Evolutionary conservation across 2,888 invertebrate genomes (phyloP), one percentile per base, ranked within the genome.

Genomic region (Cryptus viduatorius): DNA sequence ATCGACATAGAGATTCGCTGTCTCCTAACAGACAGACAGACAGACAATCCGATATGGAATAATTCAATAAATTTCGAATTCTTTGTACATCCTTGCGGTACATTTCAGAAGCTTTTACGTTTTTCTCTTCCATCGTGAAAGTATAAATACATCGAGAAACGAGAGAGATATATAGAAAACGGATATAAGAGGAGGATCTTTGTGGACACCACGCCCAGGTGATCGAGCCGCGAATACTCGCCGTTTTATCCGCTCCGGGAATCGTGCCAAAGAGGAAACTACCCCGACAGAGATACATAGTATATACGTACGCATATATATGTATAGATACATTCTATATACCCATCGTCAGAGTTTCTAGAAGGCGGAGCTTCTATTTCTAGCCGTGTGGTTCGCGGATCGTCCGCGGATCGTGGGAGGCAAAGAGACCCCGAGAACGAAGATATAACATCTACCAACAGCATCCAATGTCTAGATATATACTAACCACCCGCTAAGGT

Each of bases 291-390:
- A 82, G 68, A 79, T 61, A 68, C 69, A 69, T 69, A 79, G 29
- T 78, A 72, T 82, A 65, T 79, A 24, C 46, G 12, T 48, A 42
- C 53, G 64, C 67, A 78, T 83, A 64, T 67, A 31, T 29, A 16
- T 67, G 42, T 48, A 61, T 61, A 19, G 46, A 46, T 61, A 19
- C 53, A 46, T 65, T 37, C 37, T 69, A 64, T 44, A 48, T 86
- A 82, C 76, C 61, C 29, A n/a, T 37, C 31, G n/a, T 65, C 84
- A 79, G 79, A 83, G 77, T 88, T 90, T 91, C 92, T 91, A 91
- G 92, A 91, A 93, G 93, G 93, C 93, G 93, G 93, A 88, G 93
- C 93, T 87, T 87, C 87, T 86, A 87, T 87, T 87, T 87, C 87
- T 87, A 87, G 87, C 78, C 80, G 73, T 76, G 77, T 56, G 83